Base-by-base conservation (phyloP, 1,140 invertebrate genomes). In the Pogonomyrmex californicus region DNA sequence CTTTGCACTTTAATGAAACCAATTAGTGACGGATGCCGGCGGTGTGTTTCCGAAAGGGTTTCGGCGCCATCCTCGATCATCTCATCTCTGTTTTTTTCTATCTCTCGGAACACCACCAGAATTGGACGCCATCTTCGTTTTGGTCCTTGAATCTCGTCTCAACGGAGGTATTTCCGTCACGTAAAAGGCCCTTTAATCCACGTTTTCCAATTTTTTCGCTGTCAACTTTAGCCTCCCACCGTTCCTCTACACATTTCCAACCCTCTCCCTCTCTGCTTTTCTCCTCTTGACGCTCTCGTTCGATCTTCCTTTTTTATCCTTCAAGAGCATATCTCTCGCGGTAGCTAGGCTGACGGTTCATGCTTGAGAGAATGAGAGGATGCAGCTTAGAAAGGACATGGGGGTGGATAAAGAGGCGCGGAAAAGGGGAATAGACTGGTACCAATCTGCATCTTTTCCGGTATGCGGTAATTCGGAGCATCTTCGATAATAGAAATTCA, bases 131-230 rank as follows among this genome's bases (percentile, higher is more conserved):
- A 38, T 83, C 54, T 83, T 60, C 68, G 30, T 82, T 47, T 73
- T 23, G 41, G 30, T 58, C 30, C 41, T 73, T 38, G 38, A 71
- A 71, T 47, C 49, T 81, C 65, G 65, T 58, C 41, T 73, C 68
- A 38, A 5, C 65, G 62, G 17, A 75, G 88, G 68, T 90, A 90
- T 90, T 88, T 88, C 85, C 77, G 85, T 90, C 89, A 90, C 89
- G 89, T 90, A 90, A 83, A 88, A 90, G 88, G 78, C 70, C 86
- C 88, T 91, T 90, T 88, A 91, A 87, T 85, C 88, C 76, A 58
- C 86, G 88, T 91, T 91, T 91, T 91, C 90, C 90, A 91, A 91
- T 91, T 89, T 91, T 91, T 90, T 51, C 56, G 36, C 82, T 89
- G 90, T 91, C 91, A 89, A 87, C 87, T 88, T 78, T 85, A 60